phyloP scores from a whole-genome alignment of 2,797 vertebrate species.

The Alectoris magna region DNA sequence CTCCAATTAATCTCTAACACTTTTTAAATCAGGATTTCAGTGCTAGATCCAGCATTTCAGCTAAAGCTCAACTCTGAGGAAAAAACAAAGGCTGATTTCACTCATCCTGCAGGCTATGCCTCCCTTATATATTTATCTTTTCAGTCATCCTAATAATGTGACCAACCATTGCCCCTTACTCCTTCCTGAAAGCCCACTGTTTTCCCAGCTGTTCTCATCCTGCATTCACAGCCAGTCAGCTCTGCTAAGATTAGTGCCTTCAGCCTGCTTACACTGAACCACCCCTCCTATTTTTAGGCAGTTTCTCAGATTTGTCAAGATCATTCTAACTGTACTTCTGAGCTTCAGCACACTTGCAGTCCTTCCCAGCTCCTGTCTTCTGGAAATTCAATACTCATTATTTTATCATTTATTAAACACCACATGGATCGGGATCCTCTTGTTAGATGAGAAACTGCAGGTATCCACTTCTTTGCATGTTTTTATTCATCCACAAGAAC shows the following conservation, averaged over 20 bases:
- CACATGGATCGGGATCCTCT: not conserved
- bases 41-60: not conserved
- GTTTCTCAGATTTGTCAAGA: constrained; percentile 8
- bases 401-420: not conserved
- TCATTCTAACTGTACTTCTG: not conserved
- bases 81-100: not conserved
- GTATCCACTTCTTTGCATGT: not conserved
- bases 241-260: not conserved
- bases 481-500: not conserved
- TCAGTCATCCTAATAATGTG: not conserved
- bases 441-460: not conserved
- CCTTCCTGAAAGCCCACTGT: not conserved
- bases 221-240: not conserved
- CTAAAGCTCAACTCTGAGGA: not conserved
- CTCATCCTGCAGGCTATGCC: not conserved
- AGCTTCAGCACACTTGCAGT: not conserved
- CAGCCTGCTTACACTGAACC: not conserved
- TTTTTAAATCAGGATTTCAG: not conserved
- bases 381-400: not conserved
- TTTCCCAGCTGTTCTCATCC: not conserved
- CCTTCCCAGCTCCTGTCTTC: not conserved
- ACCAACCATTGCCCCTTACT: not conserved
- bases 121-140: not conserved
- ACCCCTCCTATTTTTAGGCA: not conserved
- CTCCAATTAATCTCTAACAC: not conserved